Base-by-base conservation (phyloP, 53 echinoderm and acorn worm genomes). In the Arbacia lixula region DNA sequence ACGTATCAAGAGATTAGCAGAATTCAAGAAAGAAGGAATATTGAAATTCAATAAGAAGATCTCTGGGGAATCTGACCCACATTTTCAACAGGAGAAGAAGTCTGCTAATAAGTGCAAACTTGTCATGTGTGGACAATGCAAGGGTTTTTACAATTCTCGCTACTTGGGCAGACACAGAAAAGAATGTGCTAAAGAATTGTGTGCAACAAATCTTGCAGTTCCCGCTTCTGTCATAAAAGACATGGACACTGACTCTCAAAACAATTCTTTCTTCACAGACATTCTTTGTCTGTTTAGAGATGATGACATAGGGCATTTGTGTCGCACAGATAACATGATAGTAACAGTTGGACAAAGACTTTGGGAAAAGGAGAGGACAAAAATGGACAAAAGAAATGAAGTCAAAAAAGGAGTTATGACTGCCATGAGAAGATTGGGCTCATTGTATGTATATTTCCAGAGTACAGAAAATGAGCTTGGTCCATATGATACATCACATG, bases 331-430 rank as follows among this genome's bases (percentile, higher is more conserved):
- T 62, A 2, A 62, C 6, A 62, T 62, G 62, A 62, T 62, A 30
- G 12, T 82, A 19, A 71, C 46, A 53, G 56, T 92, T 82, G 89
- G 92, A 6, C 88, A 86, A 55, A 71, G 78, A 68, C 54, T 92
- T 9, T 92, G 92, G 92, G 50, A 77, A 35, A 89, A 92, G 39
- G 83, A 68, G 20, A 41, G 55, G 39, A 61, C 57, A 14, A 92
- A 92, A 63, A 20, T 20, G 20, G 91, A 91, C 72, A 88, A 91
- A 66, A 51, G 33, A 83, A 39, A 38, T 36, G 92, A 92, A 66
- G 89, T 86, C 3, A 64, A 90, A 42, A 90, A 85, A 38, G 43
- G 78, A 21, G 93, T 90, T 0, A 93, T 93, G 90, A 71, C 88
- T 20, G 78, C 83, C 38, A 90, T 93, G 87, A 65, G 93, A 40